Percentiles rank a stretch among this genome's conserved stretches.
These are phyloP conservation scores for Archivesica marissinica DNA, from an alignment of 1,140 invertebrate genomes.

Conservation along the genomic window DNA sequence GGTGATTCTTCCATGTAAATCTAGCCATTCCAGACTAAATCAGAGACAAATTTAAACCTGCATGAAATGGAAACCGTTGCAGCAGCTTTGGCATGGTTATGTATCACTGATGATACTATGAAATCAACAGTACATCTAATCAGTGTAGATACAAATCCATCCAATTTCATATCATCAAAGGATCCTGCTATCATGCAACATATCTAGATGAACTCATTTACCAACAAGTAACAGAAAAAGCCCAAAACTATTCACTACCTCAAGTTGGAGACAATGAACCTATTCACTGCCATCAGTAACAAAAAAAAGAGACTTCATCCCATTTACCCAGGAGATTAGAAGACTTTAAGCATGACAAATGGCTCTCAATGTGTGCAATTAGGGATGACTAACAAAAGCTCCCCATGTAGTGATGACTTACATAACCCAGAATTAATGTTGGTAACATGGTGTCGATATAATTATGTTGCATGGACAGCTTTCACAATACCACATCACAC, in stretches of 20 bases:
- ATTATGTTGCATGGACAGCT: not conserved
- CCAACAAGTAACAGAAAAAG: not conserved
- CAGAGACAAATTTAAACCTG: too few species aligned
- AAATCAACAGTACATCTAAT: too few species aligned
- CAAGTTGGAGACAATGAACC: too few species aligned
- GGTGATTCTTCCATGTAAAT: too few species aligned
- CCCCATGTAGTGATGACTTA: constrained; percentile 1
- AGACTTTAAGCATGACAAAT: constrained; percentile 22
- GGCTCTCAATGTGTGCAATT: constrained; percentile 1
- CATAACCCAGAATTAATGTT: constrained; percentile 4
- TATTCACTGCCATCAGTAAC: not conserved
- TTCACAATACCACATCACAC: constrained; percentile 9
- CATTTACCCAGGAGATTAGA: constrained; percentile 11
- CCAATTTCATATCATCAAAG: constrained; percentile 3
- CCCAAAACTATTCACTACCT: constrained; percentile 12
- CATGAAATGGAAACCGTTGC: too few species aligned
- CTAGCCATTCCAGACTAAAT: too few species aligned
- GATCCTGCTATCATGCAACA: not conserved
- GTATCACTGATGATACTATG: too few species aligned
- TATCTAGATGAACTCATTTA: constrained; percentile 1
- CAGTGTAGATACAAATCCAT: not conserved
- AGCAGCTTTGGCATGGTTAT: too few species aligned
- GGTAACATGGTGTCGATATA: constrained; percentile 2
- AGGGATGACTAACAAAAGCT: constrained; percentile 21
- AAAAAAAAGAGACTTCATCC: not conserved